Percentiles rank a stretch among this genome's conserved stretches.
Evolutionary conservation across 2,113 vertebrate species (phyloP).

Genomic region (Apistogramma diplotaenia): DNA sequence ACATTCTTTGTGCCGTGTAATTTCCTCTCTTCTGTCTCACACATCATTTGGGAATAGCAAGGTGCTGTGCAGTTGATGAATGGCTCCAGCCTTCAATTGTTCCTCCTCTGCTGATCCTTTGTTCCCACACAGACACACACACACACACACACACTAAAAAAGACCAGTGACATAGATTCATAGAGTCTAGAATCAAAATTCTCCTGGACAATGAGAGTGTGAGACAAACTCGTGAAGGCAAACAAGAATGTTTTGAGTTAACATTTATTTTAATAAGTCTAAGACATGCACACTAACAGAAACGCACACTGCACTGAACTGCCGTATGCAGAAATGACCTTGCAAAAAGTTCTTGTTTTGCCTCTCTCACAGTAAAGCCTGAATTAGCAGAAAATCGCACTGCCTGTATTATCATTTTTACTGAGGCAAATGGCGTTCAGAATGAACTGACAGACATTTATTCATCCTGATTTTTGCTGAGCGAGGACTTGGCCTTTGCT

Average conservation of each 20-base stretch:
- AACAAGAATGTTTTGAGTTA: not conserved
- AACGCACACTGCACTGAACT: not conserved
- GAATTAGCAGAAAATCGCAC: not conserved
- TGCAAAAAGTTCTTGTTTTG: not conserved
- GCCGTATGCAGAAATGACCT: not conserved
- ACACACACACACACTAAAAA: not conserved
- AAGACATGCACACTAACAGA: not conserved
- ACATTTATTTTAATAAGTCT: not conserved
- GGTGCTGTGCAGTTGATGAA: constrained; percentile 26
- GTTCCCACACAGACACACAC: not conserved
- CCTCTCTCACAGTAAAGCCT: not conserved
- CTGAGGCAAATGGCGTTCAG: not conserved
- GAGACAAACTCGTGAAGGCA: not conserved
- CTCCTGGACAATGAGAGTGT: not conserved
- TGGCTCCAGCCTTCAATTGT: not conserved
- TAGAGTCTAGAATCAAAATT: not conserved
- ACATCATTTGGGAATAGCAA: constrained; percentile 23
- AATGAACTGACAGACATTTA: not conserved
- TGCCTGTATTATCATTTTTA: not conserved
- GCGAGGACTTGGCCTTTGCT: not conserved
- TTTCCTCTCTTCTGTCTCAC: constrained; percentile 17
- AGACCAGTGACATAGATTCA: not conserved
- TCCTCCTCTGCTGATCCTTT: not conserved
- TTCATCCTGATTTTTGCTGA: not conserved
- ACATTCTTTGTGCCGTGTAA: not conserved